These are phyloP conservation scores for Pachycephus smyrnensis DNA, from an alignment of 2,888 invertebrate species.

Conservation along the genomic window DNA sequence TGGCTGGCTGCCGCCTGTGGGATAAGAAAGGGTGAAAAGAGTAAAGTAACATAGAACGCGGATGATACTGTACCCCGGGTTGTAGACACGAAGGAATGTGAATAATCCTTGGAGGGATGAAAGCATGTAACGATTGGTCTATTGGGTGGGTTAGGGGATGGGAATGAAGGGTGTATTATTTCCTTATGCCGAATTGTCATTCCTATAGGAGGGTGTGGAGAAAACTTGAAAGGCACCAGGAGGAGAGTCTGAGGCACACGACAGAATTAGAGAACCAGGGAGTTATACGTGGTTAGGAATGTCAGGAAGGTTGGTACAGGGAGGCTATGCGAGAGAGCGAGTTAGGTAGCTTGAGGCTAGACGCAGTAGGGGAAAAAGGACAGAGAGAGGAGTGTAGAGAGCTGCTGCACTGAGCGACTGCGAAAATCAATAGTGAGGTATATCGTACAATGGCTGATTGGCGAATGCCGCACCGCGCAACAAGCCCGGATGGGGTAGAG, in stretches of 20 bases:
- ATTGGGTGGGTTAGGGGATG: neutral
- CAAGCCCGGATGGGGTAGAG: neutral
- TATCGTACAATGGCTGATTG: conserved; percentile 52
- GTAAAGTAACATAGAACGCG: neutral
- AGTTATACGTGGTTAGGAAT: conserved; percentile 16
- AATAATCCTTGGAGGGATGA: neutral
- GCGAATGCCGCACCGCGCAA: conserved; percentile 42
- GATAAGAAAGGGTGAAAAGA: conserved; percentile 19
- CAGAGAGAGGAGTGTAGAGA: conserved; percentile 11
- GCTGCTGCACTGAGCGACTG: conserved; percentile 29
- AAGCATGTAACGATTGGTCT: neutral
- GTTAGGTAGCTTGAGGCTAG: conserved; percentile 10
- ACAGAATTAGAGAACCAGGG: conserved; percentile 19
- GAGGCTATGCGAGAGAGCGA: neutral
- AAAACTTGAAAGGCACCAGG: neutral
- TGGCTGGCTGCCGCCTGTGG: neutral
- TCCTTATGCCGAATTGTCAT: neutral
- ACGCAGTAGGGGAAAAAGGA: neutral
- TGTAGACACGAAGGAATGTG: neutral
- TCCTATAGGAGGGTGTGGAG: neutral
- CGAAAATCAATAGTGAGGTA: conserved; percentile 49
- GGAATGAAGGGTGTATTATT: neutral
- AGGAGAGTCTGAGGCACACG: conserved; percentile 7
- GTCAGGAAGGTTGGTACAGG: conserved; percentile 4
- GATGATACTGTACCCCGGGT: neutral